A percentile compares a stretch with the other conserved stretches of the same genome.
Conservation (phyloP, 2,888 invertebrate genomes). For the Caradrina kadenii region DNA sequence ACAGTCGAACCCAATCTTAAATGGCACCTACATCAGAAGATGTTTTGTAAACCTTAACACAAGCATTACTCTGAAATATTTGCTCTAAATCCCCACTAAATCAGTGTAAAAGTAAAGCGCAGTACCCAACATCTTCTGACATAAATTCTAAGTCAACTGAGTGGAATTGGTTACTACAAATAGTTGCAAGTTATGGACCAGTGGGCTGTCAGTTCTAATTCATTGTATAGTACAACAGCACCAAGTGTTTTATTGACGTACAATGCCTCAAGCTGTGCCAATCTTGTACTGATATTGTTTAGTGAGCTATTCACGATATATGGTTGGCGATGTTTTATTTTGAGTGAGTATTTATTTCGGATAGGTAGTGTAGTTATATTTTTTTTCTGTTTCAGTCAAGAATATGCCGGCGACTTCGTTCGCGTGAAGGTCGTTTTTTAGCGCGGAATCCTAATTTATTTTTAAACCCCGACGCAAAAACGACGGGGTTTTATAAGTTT, state of each 20-base stretch:
- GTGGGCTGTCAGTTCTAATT: conserved; percentile 57
- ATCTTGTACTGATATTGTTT: conserved; percentile 51
- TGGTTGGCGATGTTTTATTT: conserved; percentile 1
- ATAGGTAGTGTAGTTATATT: background rate
- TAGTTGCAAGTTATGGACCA: conserved; percentile 49
- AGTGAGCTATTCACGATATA: conserved; percentile 27
- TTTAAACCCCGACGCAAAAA: too few relatives aligned
- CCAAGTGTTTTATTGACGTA: conserved; percentile 55
- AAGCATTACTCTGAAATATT: conserved; percentile 11
- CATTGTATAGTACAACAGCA: conserved; percentile 32
- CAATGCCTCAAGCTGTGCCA: conserved; percentile 52
- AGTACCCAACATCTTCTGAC: conserved; percentile 41
- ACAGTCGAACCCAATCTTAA: background rate
- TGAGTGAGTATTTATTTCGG: background rate
- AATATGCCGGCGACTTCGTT: too few relatives aligned
- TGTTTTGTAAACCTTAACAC: conserved; percentile 4
- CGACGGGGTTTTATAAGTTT: too few relatives aligned
- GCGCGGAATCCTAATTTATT: too few relatives aligned
- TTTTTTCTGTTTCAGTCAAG: too few relatives aligned
- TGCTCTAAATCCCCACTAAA: conserved; percentile 26
- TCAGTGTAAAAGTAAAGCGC: conserved; percentile 47
- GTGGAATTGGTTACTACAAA: conserved; percentile 60
- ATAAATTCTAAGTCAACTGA: conserved; percentile 56
- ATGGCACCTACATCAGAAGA: background rate
- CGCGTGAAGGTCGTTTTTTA: too few relatives aligned